Conservation (phyloP, 2,888 invertebrate genomes). For the Dorcus parallelipipedus region DNA sequence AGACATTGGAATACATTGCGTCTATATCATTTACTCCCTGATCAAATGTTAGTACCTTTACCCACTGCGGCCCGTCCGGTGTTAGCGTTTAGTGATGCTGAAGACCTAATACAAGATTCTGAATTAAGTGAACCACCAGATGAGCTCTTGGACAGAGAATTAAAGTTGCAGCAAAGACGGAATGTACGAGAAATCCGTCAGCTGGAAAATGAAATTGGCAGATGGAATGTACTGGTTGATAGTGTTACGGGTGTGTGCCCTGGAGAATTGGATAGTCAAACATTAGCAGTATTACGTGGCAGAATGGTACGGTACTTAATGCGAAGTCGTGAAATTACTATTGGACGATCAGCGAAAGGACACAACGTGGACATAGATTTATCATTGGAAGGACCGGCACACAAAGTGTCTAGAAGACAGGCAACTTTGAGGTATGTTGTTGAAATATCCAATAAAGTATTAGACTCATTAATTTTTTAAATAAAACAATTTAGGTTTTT, state of each 20-base stretch:
- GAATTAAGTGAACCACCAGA: conserved; percentile 80
- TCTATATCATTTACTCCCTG: conserved; percentile 86
- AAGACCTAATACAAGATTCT: conserved; percentile 81
- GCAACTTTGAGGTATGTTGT: conserved; percentile 69
- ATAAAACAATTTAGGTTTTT: conserved; percentile 8
- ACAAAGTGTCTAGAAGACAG: conserved; percentile 89
- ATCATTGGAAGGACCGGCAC: conserved; percentile 89
- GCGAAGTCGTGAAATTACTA: conserved; percentile 91
- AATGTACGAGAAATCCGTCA: conserved; percentile 70
- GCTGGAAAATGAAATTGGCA: conserved; percentile 82
- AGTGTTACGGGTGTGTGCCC: conserved; percentile 80
- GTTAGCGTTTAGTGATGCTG: conserved; percentile 85
- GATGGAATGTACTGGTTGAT: conserved; percentile 92
- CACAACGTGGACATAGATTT: conserved; percentile 91
- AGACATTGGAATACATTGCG: conserved; percentile 92
- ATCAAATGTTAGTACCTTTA: conserved; percentile 67
- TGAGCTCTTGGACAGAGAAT: conserved; percentile 75
- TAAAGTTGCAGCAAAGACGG: conserved; percentile 52
- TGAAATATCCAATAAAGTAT: neutral
- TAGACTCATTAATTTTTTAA: neutral
- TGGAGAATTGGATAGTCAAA: conserved; percentile 90
- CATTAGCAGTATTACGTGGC: conserved; percentile 87
- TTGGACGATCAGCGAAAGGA: conserved; percentile 87
- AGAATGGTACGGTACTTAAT: conserved; percentile 90
- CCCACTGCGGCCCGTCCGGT: conserved; percentile 47